phyloP scores from a whole-genome alignment of 2,888 invertebrate species.

The Tenthredo mesomela region DNA sequence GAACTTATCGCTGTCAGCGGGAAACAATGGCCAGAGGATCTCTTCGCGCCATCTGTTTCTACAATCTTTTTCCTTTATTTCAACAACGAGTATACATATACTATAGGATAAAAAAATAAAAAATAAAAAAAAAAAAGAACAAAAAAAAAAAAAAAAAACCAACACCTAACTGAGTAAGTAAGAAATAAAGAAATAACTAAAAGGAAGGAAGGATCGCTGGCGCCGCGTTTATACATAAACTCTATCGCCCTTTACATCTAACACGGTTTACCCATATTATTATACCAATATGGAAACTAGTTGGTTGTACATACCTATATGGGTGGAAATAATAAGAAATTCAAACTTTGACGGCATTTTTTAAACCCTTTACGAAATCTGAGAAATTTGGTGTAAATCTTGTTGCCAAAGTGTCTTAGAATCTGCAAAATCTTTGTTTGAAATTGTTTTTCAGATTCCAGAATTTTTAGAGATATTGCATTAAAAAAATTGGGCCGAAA shows the following conservation, averaged over 20 bases:
- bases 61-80: slow-evolving; percentile 63
- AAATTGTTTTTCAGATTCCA: no score
- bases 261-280: slow-evolving; percentile 18
- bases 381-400: no score
- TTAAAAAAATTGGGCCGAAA: no score
- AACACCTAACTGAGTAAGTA: background rate
- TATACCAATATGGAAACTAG: no score
- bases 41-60: slow-evolving; percentile 72
- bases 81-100: background rate
- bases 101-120: background rate
- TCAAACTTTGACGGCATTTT: no score
- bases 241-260: background rate
- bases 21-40: slow-evolving; percentile 73
- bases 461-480: no score
- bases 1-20: slow-evolving; percentile 76
- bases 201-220: background rate
- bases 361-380: no score
- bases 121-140: no score
- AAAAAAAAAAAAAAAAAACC: no score
- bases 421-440: no score
- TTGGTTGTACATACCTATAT: slow-evolving; percentile 5
- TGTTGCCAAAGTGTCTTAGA: no score
- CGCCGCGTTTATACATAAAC: background rate
- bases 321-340: no score
- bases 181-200: background rate